A percentile compares a stretch with the other conserved stretches of the same genome.
phyloP scores from a whole-genome alignment of 2,797 vertebrate genomes.

The Geotrypetes seraphini region DNA sequence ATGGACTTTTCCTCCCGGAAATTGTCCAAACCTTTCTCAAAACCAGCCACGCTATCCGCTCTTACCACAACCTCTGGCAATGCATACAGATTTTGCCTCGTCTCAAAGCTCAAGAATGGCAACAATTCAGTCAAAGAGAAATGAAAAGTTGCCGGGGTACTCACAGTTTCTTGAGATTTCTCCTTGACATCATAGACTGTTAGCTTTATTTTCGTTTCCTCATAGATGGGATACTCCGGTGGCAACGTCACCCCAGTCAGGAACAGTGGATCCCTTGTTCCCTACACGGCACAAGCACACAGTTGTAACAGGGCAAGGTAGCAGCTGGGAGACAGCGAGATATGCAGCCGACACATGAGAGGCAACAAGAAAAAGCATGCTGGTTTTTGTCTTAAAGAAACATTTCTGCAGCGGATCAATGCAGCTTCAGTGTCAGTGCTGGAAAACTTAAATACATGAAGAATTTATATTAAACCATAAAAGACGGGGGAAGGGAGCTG shows the following conservation, averaged over 20 bases:
- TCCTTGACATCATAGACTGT: slow-evolving; percentile 92
- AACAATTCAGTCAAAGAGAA: no score
- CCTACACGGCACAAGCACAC: slow-evolving; percentile 60
- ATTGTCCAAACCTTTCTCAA: no score
- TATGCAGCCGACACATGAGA: slow-evolving; percentile 1
- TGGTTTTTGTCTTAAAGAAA: slow-evolving; percentile 17
- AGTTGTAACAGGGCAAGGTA: slow-evolving; percentile 13
- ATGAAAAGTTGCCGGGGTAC: slow-evolving; percentile 31
- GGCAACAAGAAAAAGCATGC: slow-evolving; percentile 1
- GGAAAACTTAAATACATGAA: not conserved
- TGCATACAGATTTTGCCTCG: no score
- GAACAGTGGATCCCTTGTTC: slow-evolving; percentile 89
- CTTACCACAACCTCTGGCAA: no score
- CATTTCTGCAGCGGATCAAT: not conserved
- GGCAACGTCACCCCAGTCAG: slow-evolving; percentile 91
- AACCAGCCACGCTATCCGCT: no score
- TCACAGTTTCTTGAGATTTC: slow-evolving; percentile 82
- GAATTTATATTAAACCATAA: not conserved
- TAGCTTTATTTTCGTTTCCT: slow-evolving; percentile 85
- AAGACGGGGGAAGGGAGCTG: not conserved
- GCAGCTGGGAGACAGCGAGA: slow-evolving; percentile 1
- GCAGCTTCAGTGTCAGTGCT: not conserved
- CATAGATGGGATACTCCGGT: slow-evolving; percentile 77
- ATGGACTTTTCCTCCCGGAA: no score
- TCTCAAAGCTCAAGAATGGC: no score